phyloP scores from a whole-genome alignment of 2,113 vertebrate species.

The Jaculus jaculus region DNA sequence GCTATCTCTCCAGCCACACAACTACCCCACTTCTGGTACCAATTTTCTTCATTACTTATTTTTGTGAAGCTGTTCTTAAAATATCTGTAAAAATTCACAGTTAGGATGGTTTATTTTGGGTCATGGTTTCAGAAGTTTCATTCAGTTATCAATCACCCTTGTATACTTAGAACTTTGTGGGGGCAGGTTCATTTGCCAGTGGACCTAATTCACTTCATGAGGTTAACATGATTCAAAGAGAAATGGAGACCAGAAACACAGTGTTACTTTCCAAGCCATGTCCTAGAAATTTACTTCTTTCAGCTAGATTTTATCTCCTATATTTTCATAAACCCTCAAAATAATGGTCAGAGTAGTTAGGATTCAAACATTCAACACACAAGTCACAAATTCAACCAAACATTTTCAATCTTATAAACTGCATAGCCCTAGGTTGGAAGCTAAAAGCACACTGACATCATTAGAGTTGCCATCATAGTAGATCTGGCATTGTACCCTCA shows the following conservation, averaged over 20 bases:
- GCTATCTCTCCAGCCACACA: too few relatives aligned
- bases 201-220: too few relatives aligned
- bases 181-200: background rate
- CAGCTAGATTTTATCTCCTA: background rate
- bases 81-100: background rate
- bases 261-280: background rate
- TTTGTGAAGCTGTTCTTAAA: background rate
- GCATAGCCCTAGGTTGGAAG: accelerated
- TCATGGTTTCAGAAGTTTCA: too few relatives aligned
- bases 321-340: background rate
- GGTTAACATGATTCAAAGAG: too few relatives aligned
- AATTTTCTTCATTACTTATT: background rate
- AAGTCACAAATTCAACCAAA: background rate
- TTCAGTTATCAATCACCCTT: too few relatives aligned
- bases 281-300: background rate
- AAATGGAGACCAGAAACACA: too few relatives aligned
- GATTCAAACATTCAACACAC: background rate
- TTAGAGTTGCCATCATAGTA: background rate
- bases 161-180: too few relatives aligned
- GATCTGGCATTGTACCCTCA: too few relatives aligned
- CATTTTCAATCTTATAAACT: background rate
- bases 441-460: background rate
- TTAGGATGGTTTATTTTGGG: too few relatives aligned
- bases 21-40: background rate
- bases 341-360: background rate